Base-by-base conservation (phyloP, 2,113 vertebrate genomes). In the Ivindomyrus marchei region DNA sequence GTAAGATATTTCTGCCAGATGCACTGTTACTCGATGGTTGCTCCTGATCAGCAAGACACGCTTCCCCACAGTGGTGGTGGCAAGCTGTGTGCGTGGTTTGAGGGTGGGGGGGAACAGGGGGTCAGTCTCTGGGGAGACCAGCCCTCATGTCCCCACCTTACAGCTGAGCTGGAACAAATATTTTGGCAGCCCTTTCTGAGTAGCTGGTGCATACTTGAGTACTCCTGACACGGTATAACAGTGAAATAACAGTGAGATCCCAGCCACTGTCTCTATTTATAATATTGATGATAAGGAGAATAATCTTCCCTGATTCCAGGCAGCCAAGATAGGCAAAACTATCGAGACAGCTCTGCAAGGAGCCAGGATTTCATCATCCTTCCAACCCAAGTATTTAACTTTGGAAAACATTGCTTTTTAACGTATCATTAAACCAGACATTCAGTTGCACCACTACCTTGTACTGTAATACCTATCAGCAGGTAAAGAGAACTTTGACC, bases 201-300 rank as follows among this genome's bases (percentile, higher is more conserved):
- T 24, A 39, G 50, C 13, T 66, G 39, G 11, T 17, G 10, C 21
- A 36, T 52, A 39, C 66, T 49, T 89, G 46, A 89, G 88, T 39
- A 46, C 10, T 89, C 74, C 88, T 84, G 88, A 83, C 88, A 83
- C 2, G 42, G 42, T 39, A 83, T 84, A 89, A 50, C 70, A 89
- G 49, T 89, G 52, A 84, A 89, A 83, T 84, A 89, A 50, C 31
- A 83, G 70, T 89, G 77, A 84, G n/a, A 56, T 56, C 31, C 13
- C 70, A 36, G 11, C 88, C 49, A 56, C 74, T 84, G 49, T 84
- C 70, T 89, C 70, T 83, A 84, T 84, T 84, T 74, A 89, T 89
- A 89, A 80, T 56, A 19, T 3, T 53, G 88, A 84, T 53, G 31
- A 42, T 87, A 56, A 87, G 50, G 17, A 56, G 49, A 83, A 52